Evolutionary conservation across 1,140 invertebrate genomes (phyloP).

Genomic region (Ceratitis capitata): DNA sequence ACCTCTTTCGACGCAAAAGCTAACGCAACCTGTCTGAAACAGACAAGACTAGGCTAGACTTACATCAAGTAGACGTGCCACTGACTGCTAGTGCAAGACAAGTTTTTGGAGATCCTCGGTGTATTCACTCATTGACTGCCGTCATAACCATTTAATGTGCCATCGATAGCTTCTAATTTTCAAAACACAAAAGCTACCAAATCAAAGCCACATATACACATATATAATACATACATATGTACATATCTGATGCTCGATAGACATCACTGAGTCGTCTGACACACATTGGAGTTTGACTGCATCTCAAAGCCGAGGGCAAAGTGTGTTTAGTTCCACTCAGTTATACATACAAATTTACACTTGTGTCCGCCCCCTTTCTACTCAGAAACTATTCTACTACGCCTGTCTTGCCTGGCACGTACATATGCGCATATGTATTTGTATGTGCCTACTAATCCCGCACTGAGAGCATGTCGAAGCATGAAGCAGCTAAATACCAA

Average conservation of each 20-base stretch:
- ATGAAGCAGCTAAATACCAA: constrained; percentile 18
- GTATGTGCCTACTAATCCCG: constrained; percentile 2
- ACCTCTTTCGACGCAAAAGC: not conserved
- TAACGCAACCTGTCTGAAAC: no score
- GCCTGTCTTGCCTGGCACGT: not conserved
- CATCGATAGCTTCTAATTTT: constrained; percentile 21
- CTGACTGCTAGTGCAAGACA: not conserved
- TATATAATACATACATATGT: not conserved
- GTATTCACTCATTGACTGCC: not conserved
- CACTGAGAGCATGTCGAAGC: not conserved
- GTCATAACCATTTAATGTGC: constrained; percentile 25
- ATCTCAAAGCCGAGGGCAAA: not conserved
- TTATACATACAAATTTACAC: not conserved
- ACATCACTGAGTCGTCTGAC: not conserved
- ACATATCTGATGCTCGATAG: not conserved
- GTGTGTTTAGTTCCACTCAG: not conserved
- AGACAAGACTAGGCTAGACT: not conserved
- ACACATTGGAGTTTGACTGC: not conserved
- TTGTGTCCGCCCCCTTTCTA: not conserved
- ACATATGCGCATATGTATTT: no score
- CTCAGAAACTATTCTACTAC: no score
- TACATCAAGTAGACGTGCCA: not conserved
- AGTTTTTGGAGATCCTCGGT: not conserved
- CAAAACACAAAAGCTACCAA: not conserved
- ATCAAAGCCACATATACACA: not conserved